phyloP scores from a whole-genome alignment of 2,888 invertebrate genomes.

The Limenitis camilla region DNA sequence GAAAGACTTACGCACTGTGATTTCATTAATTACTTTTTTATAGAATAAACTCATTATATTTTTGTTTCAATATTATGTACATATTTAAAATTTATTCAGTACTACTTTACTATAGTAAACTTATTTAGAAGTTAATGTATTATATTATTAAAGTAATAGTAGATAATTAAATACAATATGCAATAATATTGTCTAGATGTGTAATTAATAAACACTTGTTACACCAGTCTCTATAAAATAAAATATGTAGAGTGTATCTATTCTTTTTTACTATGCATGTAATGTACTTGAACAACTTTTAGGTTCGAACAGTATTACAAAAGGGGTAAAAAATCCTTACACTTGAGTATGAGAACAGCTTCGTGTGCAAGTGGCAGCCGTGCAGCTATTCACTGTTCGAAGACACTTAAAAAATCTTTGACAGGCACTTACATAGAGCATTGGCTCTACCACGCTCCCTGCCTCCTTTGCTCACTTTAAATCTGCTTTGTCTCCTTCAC shows the following conservation, averaged over 20 bases:
- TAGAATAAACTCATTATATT: too few relatives aligned
- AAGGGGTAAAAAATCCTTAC: constrained; percentile 30
- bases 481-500: constrained; percentile 34
- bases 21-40: too few relatives aligned
- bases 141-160: too few relatives aligned
- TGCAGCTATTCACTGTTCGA: constrained; percentile 51
- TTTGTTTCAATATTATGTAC: too few relatives aligned
- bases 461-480: constrained; percentile 22
- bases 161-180: too few relatives aligned
- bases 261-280: constrained; percentile 19
- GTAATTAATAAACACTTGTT: too few relatives aligned
- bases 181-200: too few relatives aligned
- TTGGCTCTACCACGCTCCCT: constrained; percentile 21
- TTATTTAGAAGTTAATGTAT: too few relatives aligned
- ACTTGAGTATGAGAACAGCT: constrained; percentile 37
- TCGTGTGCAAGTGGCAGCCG: constrained; percentile 62
- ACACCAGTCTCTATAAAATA: background rate
- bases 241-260: background rate
- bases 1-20: too few relatives aligned
- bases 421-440: constrained; percentile 45
- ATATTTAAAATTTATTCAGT: too few relatives aligned
- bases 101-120: too few relatives aligned
- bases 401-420: constrained; percentile 65
- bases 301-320: constrained; percentile 19
- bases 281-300: constrained; percentile 14